Base-by-base conservation (phyloP, 64 coral and sea anemone genomes). In the Montipora efflorescens region DNA sequence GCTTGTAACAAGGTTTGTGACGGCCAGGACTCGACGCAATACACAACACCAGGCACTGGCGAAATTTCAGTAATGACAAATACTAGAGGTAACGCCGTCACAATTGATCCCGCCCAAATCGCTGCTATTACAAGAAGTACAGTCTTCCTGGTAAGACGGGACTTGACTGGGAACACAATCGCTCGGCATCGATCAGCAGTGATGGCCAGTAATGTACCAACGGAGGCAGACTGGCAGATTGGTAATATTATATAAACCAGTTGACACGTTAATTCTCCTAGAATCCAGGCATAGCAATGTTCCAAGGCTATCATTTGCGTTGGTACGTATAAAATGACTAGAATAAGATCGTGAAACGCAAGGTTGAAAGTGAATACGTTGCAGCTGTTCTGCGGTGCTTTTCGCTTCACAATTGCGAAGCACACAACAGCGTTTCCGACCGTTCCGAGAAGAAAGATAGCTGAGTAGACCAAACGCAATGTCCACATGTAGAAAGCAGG, bases 361-460 rank as follows among this genome's bases (percentile, higher is more conserved):
- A 98, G 79, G 20, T 98, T 98, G 59, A 98, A 89, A 0, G 96
- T 98, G 14, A 98, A 98, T 15, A 98, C 70, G 66, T 95, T 95
- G 20, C 91, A 95, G 13, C 96, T 98, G 7, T 93, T 95, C 50
- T 93, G 96, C 71, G 88, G 87, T 15, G 71, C 50, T 52, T 88
- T 89, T 2, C 95, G 76, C 47, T 89, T 93, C 7, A 97, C 13
- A 49, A 97, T 87, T 2, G 95, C 93, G 57, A 89, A 82, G n/a
- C 96, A 94, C 16, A 98, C 96, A 4, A 98, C 96, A 7, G 79
- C 79, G 80, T 98, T 98, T 10, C 96, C 96, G 2, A 98, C 75
- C 53, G 90, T 89, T 19, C 95, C 95, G 7, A 97, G 84, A 4
- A 94, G 13, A 48, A 94, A 97, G 10, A 97, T 93, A 7, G 69